Evolutionary conservation across 2,113 vertebrate genomes (phyloP), one percentile per base, ranked within the genome.

Genomic region (Bufo gargarizans): DNA sequence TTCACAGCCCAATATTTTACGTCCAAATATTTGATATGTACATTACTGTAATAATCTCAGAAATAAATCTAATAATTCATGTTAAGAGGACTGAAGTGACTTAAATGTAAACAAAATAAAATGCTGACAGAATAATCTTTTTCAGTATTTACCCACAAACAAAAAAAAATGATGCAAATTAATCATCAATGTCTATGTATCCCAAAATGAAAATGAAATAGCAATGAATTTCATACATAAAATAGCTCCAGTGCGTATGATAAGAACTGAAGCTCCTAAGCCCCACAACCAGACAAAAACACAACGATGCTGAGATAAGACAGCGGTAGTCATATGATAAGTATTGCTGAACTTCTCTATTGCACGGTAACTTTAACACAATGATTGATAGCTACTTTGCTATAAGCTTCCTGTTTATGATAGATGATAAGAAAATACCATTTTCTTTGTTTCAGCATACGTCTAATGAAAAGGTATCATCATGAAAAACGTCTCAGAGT

Each of bases 391-490:
- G 69, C 17, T 76, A 74, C 67, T 45, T 56, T 47, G 33, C 33
- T 33, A 33, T 59, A 85, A 58, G 69, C 53, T 85, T 85, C 69
- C 83, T 85, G 69, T 72, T 85, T 74, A 85, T 85, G 83, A 85
- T 59, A 76, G 69, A 76, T 74, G 83, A 85, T 85, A 72, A 85
- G 67, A 74, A 85, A 74, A 85, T 76, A 59, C 53, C 14, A 74
- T 74, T 85, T 85, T 58, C 22, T 74, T 76, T 74, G 83, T 55
- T 74, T 58, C 67, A 74, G 16, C 83, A 69, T 22, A 79, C 22
- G 49, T 81, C 55, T 87, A 65, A 69, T 87, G 61, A 79, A 80
- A 63, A 87, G 61, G 77, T 80, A 65, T 87, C 86, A 80, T 87
- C 77, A 50, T 17, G 63, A 87, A 53, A 71, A 80, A 80, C 19